Percentiles rank a stretch among this genome's conserved stretches.
Conservation (phyloP, 2,888 invertebrate species). For the Scrobipalpa costella region DNA sequence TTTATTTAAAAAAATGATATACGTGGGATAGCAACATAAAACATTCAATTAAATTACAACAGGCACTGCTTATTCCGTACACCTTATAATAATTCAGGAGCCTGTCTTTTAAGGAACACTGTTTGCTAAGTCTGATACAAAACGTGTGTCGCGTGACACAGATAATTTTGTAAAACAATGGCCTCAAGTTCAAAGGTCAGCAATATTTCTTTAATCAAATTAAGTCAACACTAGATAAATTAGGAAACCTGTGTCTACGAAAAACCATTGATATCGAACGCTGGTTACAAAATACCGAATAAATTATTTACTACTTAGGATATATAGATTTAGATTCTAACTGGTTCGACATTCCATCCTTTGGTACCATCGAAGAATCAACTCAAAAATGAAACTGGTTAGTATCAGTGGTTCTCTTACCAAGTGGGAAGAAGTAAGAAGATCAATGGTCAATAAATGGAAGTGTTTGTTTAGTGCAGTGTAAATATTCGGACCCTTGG, state of each 20-base stretch:
- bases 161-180: background rate
- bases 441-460: too few relatives aligned
- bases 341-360: constrained; percentile 14
- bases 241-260: background rate
- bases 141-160: too few relatives aligned
- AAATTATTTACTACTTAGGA: constrained; percentile 11
- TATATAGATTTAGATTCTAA: constrained; percentile 8
- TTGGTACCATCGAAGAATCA: constrained; percentile 6
- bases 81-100: too few relatives aligned
- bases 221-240: background rate
- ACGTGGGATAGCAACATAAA: too few relatives aligned
- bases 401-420: background rate
- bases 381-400: constrained; percentile 24
- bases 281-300: constrained; percentile 6
- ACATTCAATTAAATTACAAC: too few relatives aligned
- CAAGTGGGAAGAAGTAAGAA: too few relatives aligned
- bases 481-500: too few relatives aligned
- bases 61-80: too few relatives aligned
- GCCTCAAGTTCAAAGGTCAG: constrained; percentile 17
- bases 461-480: background rate
- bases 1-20: too few relatives aligned
- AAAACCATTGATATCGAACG: background rate
- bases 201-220: constrained; percentile 9
- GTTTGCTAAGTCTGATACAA: too few relatives aligned
- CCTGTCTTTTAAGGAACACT: too few relatives aligned